Base-by-base conservation (phyloP, 1,140 invertebrate genomes). In the Ptiloglossa arizonensis region DNA sequence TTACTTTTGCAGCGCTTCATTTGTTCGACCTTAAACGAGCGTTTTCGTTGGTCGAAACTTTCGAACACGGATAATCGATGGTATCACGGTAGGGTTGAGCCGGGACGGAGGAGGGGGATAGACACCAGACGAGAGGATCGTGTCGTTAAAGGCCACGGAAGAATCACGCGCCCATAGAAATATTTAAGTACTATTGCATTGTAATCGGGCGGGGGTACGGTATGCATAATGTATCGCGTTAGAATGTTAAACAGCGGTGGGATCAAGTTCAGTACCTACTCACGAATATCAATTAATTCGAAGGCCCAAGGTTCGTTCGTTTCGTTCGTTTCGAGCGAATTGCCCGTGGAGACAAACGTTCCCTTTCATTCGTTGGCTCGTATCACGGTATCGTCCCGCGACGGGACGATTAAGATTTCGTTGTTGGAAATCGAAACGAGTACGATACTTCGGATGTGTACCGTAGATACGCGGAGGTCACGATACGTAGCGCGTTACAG, bases 221-320 rank as follows among this genome's bases (percentile, higher is more conserved):
- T n/a, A 68, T 68, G 48, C 66, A 68, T 68, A 54, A 68, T 68
- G 29, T 32, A 68, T 38, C 32, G 15, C n/a, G 32, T 35, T 35
- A 15, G 32, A 27, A 24, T 29, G 5, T 35, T 38, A 4, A 52
- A 15, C 32, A 48, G 13, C 19, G 32, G 6, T 35, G 32, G 6
- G 2, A 35, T 35, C 32, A 35, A 35, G 32, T 35, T 35, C 32
- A 6, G 32, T 35, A 2, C 6, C 3, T 35, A 35, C 32, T 35
- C 32, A 6, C 32, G 52, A 56, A 56, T 56, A 27, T 5, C 24
- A 56, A 56, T 56, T 24, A 22, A 13, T 56, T 56, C 27, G 5
- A 3, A 11, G 24, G 24, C 24, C 3, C 22, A 15, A 15, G 52
- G 52, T 22, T 56, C 24, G 27, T 27, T 56, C 52, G 24, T 52